A percentile compares a stretch with the other conserved stretches of the same genome.
Conservation (phyloP, 1,140 invertebrate genomes). For the Chymomyza costata region DNA sequence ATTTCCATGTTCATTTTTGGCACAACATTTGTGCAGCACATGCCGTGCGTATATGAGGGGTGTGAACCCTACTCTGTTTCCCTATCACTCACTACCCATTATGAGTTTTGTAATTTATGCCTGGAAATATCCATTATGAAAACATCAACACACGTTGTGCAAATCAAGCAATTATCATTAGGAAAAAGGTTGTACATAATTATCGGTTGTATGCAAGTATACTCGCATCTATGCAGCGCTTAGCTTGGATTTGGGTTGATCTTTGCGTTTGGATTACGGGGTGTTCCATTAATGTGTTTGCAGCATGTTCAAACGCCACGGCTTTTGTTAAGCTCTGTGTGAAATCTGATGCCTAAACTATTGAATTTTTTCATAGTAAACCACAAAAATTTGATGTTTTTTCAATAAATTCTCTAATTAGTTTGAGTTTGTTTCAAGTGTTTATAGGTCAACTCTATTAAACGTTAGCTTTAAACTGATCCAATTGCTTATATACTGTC, state of each 20-base stretch:
- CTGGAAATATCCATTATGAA: conserved; percentile 52
- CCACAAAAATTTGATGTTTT: background rate
- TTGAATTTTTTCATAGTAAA: conserved; percentile 1
- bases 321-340: conserved; percentile 24
- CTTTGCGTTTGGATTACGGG: conserved; percentile 21
- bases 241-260: conserved; percentile 7
- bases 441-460: too few species aligned
- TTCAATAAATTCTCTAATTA: too few species aligned
- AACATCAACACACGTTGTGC: conserved; percentile 67
- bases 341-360: conserved; percentile 27
- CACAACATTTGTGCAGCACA: conserved; percentile 36
- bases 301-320: conserved; percentile 24
- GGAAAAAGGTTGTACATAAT: conserved; percentile 61
- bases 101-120: conserved; percentile 58
- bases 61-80: too few species aligned
- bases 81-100: conserved; percentile 17
- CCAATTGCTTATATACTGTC: too few species aligned
- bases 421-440: too few species aligned
- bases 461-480: too few species aligned
- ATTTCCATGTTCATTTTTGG: too few species aligned
- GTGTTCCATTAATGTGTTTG: conserved; percentile 14
- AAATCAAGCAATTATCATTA: conserved; percentile 68
- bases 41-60: too few species aligned
- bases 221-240: too few species aligned
- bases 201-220: too few species aligned